Percentiles rank a stretch among this genome's conserved stretches.
These are phyloP conservation scores for Tipula vernalis DNA, from an alignment of 2,888 invertebrate genomes.

Conservation along the genomic window DNA sequence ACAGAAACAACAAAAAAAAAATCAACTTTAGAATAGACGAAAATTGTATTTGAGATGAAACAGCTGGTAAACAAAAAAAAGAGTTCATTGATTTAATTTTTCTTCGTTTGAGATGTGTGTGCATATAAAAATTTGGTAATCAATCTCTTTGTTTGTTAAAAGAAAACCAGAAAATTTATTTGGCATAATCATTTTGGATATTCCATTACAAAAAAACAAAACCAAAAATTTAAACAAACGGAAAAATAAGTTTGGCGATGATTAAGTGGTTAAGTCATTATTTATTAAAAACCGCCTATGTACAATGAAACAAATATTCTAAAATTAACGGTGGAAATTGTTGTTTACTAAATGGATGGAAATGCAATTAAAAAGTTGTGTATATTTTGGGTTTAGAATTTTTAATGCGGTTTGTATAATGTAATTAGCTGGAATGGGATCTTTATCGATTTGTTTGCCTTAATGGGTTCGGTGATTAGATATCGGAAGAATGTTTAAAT, in stretches of 20 bases:
- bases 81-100: neutral
- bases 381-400: neutral
- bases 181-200: neutral
- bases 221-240: neutral
- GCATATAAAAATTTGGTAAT: neutral
- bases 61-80: neutral
- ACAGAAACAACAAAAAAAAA: neutral
- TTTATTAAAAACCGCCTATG: neutral
- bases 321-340: neutral
- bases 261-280: neutral
- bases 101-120: neutral
- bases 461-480: neutral
- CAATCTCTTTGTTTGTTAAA: neutral
- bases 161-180: neutral
- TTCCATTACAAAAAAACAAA: neutral
- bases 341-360: neutral
- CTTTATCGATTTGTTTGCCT: neutral
- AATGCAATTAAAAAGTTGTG: neutral
- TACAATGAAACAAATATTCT: neutral
- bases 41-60: neutral
- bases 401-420: neutral
- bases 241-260: neutral
- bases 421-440: neutral
- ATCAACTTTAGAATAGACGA: neutral
- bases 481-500: no score